Evolutionary conservation across 2,888 invertebrate species (phyloP), one percentile per base, ranked within the genome.

Genomic region (Gastrophysa polygoni): DNA sequence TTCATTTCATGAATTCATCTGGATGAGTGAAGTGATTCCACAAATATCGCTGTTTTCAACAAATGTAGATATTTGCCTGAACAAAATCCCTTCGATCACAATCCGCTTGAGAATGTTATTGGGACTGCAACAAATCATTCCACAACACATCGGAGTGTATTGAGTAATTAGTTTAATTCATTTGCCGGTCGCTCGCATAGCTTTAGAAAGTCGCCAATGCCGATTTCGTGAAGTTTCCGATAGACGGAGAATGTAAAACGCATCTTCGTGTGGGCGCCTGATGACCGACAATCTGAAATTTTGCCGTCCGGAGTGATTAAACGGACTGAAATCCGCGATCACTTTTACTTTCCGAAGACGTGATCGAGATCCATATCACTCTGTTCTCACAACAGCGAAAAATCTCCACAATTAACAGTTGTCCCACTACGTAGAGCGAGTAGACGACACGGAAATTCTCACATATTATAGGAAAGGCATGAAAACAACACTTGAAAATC

Each of bases 131-230:
- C 14, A 38, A 38, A 38, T 38, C 38, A 38, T 14, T 38, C 38
- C 14, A n/a, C 38, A 3, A n/a, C 38, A n/a, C 38, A 38, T 38
- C 38, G 14, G 14, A 38, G n/a, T 38, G 14, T 38, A 38, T 57
- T 57, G 57, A 57, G 61, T 51, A 57, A 61, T 61, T 61, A 57
- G 52, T 61, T 61, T 57, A 57, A 48, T 61, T 47, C 52, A 61
- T 61, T 57, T 29, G 34, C 20, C 47, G 47, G n/a, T 38, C 38
- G n/a, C 48, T 18, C 24, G 57, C 51, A 61, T 47, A 21, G 46
- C 50, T 61, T 61, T 64, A 67, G 67, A 67, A 67, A 67, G 64
- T 59, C 59, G 63, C 62, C 58, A 67, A 67, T 67, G 67, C 64
- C 67, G 64, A 64, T 67, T 67, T 67, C 64, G 67, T 67, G 67